Evolutionary conservation across 2,888 invertebrate genomes (phyloP), one percentile per base, ranked within the genome.

Genomic region (Cheilosia vulpina): DNA sequence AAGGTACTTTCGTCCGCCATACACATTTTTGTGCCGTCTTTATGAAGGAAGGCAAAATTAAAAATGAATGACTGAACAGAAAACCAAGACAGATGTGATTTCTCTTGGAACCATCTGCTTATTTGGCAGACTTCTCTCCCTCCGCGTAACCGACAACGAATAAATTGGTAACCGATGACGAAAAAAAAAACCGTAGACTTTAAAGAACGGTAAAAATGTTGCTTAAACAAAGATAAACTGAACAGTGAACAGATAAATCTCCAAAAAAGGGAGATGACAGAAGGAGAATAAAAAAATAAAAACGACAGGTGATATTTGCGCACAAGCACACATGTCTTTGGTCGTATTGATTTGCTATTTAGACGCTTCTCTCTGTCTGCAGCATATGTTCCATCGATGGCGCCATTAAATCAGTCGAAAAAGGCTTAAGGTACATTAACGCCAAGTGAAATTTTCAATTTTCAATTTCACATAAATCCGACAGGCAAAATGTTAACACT

Each of bases 31-130:
- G 38, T n/a, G 5, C 31, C 15, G 53, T 41, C 72, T 76, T 41
- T 24, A 66, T 58, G 57, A 55, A 57, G 27, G 31, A 68, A 45
- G 31, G 27, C 21, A 27, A 47, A 68, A 76, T 76, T 76, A 60
- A 77, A 77, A 69, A 69, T 69, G 69, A 69, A 77, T 69, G 77
- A 69, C 53, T 69, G 45, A 69, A 62, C 77, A 62, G 17, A 69
- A 45, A 45, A 55, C 52, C 45, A 34, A 13, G 62, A 62, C 77
- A 77, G 77, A 62, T 77, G 77, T 69, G 47, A 41, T 19, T 43
- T 3, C 41, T 53, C 53, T 5, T 41, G 17, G 43, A 17, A 19
- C 43, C 75, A 65, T 66, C 76, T 68, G 62, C 53, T 31, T 34
- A 13, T 47, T 55, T 47, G 53, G 41, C 47, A 43, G 43, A 41